Base-by-base conservation (phyloP, 2,797 vertebrate species). In the Telmatherina bonti region DNA sequence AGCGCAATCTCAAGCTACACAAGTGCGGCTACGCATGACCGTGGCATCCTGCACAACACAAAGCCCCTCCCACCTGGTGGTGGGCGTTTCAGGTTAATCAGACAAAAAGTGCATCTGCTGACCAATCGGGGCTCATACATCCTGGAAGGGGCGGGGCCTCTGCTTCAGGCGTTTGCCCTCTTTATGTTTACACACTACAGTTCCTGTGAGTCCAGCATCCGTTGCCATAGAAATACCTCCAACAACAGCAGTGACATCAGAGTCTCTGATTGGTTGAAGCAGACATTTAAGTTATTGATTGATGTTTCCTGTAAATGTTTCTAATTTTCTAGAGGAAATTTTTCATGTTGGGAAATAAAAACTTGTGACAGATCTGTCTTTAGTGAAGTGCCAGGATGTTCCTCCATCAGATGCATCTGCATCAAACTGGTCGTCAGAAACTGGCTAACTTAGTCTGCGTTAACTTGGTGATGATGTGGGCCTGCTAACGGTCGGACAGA, bases 1-100 rank as follows among this genome's bases (percentile, higher is more conserved):
- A 89, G 0, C 91, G 94, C 56, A 94, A 94, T 76, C 89, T 95
- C 0, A 92, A 90, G 79, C 43, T 93, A 70, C 94, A 95, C 80
- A 95, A 94, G 83, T 95, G 94, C 20, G 72, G 87, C 79, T 95
- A 94, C 22, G 35, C 35, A 4, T 36, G 35, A 36, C 33, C 3
- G 30, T 31, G 7, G 7, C n/a, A n/a, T n/a, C n/a, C n/a, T n/a
- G n/a, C n/a, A n/a, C n/a, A n/a, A n/a, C n/a, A n/a, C n/a, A 7
- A 35, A 35, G 33, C 33, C 33, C 33, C 33, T 5, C 33, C 33
- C 33, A 35, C 33, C 4, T 35, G 7, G 9, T 35, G 33, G 7
- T 35, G 33, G 33, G 15, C 13, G 38, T n/a, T 31, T 31, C 30
- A 3, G 3, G 30, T 31, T 3, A 31, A 3, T 1, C 4, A 7